These are phyloP conservation scores for Thymelicus sylvestris DNA, from an alignment of 2,888 invertebrate species.

Conservation along the genomic window DNA sequence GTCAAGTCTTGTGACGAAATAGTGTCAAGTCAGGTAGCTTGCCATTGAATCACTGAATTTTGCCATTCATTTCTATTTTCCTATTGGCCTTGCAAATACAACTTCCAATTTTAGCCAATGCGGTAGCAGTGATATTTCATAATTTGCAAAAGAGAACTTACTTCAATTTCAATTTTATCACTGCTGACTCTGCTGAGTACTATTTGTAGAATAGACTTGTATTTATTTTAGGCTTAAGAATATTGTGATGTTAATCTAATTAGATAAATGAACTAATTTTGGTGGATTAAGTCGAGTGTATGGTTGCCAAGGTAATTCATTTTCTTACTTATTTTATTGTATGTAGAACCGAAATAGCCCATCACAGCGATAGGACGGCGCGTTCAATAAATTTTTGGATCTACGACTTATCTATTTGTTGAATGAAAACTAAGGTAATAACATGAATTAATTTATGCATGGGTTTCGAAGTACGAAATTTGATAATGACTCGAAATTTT, in stretches of 20 bases:
- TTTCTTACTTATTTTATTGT: not conserved
- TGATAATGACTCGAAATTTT: not conserved
- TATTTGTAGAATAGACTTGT: slow-evolving; percentile 18
- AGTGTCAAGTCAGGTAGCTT: slow-evolving; percentile 12
- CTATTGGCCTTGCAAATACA: slow-evolving; percentile 16
- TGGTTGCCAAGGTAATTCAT: slow-evolving; percentile 19
- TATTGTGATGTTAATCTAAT: slow-evolving; percentile 30
- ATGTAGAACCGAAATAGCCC: not conserved
- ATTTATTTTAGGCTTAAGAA: slow-evolving; percentile 28
- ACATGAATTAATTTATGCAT: not conserved
- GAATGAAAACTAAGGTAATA: slow-evolving; percentile 19
- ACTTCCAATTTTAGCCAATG: slow-evolving; percentile 35
- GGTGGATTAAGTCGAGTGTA: slow-evolving; percentile 14
- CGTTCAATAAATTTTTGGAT: slow-evolving; percentile 5
- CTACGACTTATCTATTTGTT: slow-evolving; percentile 16
- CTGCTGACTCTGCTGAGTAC: slow-evolving; percentile 9
- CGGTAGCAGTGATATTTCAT: not conserved
- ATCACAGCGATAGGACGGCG: not conserved
- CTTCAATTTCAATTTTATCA: slow-evolving; percentile 1
- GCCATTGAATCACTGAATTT: not conserved
- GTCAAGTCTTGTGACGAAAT: slow-evolving; percentile 42
- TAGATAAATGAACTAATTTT: slow-evolving; percentile 34
- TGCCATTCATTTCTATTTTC: not conserved
- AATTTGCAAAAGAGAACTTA: slow-evolving; percentile 10
- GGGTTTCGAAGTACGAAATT: not conserved